A percentile compares a stretch with the other conserved stretches of the same genome.
Evolutionary conservation across 2,113 vertebrate species (phyloP).

Genomic region (Tringa solitaria): DNA sequence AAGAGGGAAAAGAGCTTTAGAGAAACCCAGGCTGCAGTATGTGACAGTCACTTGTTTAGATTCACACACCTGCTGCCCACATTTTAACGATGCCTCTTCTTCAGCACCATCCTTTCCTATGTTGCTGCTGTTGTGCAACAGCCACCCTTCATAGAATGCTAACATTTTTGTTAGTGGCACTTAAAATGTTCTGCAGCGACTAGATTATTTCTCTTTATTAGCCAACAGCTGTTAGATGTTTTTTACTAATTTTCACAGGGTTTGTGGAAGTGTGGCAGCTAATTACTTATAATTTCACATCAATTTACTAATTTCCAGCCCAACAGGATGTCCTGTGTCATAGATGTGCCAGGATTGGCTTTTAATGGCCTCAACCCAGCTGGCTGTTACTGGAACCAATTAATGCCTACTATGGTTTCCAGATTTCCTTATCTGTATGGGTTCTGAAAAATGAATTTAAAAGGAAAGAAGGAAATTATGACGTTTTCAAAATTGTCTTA

Average conservation of each 20-base stretch:
- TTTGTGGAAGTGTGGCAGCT: conserved; percentile 41
- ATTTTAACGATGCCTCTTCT: not conserved
- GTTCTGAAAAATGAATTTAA: not conserved
- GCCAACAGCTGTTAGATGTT: conserved; percentile 40
- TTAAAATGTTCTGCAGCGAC: not conserved
- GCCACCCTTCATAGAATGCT: not conserved
- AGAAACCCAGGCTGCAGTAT: not conserved
- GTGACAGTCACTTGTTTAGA: not conserved
- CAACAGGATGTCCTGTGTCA: conserved; percentile 4
- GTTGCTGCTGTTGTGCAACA: not conserved
- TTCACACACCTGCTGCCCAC: not conserved
- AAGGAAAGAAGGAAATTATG: not conserved
- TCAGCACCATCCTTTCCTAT: not conserved
- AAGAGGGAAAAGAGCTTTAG: not conserved
- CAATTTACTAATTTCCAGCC: conserved; percentile 61
- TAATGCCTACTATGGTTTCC: not conserved
- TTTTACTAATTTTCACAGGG: conserved; percentile 46
- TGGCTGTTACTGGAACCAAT: not conserved
- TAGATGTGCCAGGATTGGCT: conserved; percentile 11
- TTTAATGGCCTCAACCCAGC: conserved; percentile 30
- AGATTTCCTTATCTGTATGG: not conserved
- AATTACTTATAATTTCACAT: conserved; percentile 70
- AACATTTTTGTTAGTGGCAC: not conserved
- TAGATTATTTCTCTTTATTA: conserved; percentile 45
- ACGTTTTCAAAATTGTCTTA: not conserved